These are phyloP conservation scores for Hylyphantes graminicola DNA, from an alignment of 1,140 invertebrate species.

Conservation along the genomic window DNA sequence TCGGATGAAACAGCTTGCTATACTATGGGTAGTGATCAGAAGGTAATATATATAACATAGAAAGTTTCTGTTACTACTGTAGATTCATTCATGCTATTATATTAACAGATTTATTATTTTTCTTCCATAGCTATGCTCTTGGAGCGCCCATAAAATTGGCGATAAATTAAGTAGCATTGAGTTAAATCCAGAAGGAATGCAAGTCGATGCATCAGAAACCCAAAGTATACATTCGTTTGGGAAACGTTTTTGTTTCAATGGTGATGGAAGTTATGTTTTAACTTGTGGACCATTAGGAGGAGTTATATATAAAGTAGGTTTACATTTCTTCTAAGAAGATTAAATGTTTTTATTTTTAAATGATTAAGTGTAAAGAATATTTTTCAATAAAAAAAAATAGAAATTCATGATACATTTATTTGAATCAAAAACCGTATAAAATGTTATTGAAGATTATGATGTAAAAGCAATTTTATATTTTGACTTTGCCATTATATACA, in stretches of 20 bases:
- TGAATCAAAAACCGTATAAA: no score
- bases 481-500: no score
- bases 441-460: no score
- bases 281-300: conserved; percentile 73
- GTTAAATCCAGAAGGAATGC: conserved; percentile 65
- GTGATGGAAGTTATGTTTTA: conserved; percentile 73
- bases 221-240: conserved; percentile 64
- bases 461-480: no score
- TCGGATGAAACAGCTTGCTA: conserved; percentile 74
- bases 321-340: conserved; percentile 5
- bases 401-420: no score
- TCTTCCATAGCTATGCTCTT: conserved; percentile 69
- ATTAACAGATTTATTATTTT: background rate
- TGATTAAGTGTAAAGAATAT: background rate
- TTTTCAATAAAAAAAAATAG: background rate
- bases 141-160: conserved; percentile 72
- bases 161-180: conserved; percentile 69
- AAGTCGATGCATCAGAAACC: conserved; percentile 62
- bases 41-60: conserved; percentile 63
- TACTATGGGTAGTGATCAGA: conserved; percentile 73
- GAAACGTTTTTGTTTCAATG: conserved; percentile 73
- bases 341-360: background rate
- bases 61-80: no score
- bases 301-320: conserved; percentile 74
- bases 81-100: background rate